Conservation (phyloP, 2,888 invertebrate species). For the Mimas tiliae region DNA sequence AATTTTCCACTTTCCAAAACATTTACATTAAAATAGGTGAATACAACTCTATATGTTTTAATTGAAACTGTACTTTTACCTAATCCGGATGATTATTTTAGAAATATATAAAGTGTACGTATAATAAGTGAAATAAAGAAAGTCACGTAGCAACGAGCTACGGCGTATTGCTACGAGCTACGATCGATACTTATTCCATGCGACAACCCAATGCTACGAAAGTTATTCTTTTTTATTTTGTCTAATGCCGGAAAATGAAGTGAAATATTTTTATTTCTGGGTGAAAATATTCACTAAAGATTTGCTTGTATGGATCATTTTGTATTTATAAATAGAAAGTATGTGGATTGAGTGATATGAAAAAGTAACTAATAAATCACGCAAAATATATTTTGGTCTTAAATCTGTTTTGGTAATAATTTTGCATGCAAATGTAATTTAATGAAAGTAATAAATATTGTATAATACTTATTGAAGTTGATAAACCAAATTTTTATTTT, state of each 20-base stretch:
- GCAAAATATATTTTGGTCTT: too few species aligned
- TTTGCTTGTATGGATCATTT: background rate
- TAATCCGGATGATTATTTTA: background rate
- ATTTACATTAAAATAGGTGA: too few species aligned
- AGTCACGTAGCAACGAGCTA: slow-evolving; percentile 60
- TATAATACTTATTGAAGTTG: too few species aligned
- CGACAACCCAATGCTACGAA: slow-evolving; percentile 73
- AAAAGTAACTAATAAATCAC: too few species aligned
- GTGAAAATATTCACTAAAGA: slow-evolving; percentile 4
- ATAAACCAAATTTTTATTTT: too few species aligned
- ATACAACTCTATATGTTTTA: too few species aligned
- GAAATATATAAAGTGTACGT: background rate
- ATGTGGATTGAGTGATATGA: too few species aligned
- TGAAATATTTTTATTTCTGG: slow-evolving; percentile 35
- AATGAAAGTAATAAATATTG: background rate
- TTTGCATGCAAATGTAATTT: background rate
- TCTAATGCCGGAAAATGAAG: slow-evolving; percentile 26
- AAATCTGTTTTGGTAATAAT: slow-evolving; percentile 1
- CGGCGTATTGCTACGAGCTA: slow-evolving; percentile 67
- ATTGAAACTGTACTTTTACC: too few species aligned
- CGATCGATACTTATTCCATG: slow-evolving; percentile 77
- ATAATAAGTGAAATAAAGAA: slow-evolving; percentile 44
- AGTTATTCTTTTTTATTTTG: slow-evolving; percentile 59
- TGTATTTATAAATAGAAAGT: too few species aligned
- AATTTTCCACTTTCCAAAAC: too few species aligned